Evolutionary conservation across 2,113 vertebrate genomes (phyloP).

Genomic region (Connochaetes taurinus): DNA sequence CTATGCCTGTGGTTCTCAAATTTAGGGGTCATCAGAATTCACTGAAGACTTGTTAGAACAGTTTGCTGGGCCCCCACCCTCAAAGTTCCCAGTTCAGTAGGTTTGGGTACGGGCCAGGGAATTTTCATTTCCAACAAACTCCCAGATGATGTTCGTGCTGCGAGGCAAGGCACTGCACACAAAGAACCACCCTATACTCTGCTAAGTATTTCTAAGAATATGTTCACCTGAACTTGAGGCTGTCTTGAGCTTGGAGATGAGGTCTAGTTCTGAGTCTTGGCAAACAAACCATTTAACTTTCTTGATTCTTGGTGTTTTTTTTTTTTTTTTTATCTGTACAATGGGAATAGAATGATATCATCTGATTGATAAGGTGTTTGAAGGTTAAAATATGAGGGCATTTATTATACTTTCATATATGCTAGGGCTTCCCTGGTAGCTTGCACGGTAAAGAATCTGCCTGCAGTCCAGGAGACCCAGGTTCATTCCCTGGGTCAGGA

Average conservation of each 20-base stretch:
- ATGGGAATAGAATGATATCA: neutral
- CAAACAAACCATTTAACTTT: neutral
- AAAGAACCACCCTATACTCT: neutral
- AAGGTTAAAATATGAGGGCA: neutral
- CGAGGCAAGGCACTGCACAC: neutral
- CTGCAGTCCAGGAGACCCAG: neutral
- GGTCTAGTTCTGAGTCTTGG: neutral
- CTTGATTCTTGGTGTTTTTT: neutral
- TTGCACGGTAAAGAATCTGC: neutral
- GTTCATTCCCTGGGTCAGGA: neutral
- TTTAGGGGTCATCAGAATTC: neutral
- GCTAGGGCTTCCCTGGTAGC: neutral
- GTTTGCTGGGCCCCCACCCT: neutral
- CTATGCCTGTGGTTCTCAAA: neutral
- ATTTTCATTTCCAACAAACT: neutral
- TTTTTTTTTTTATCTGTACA: neutral
- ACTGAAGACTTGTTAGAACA: neutral
- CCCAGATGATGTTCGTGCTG: neutral
- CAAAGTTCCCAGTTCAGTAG: neutral
- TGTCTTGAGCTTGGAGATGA: neutral
- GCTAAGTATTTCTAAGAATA: neutral
- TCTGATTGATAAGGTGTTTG: neutral
- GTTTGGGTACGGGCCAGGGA: neutral
- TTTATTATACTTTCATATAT: neutral
- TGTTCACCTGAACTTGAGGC: neutral